Evolutionary conservation across 2,888 invertebrate genomes (phyloP).

Genomic region (Odontomyia ornata): DNA sequence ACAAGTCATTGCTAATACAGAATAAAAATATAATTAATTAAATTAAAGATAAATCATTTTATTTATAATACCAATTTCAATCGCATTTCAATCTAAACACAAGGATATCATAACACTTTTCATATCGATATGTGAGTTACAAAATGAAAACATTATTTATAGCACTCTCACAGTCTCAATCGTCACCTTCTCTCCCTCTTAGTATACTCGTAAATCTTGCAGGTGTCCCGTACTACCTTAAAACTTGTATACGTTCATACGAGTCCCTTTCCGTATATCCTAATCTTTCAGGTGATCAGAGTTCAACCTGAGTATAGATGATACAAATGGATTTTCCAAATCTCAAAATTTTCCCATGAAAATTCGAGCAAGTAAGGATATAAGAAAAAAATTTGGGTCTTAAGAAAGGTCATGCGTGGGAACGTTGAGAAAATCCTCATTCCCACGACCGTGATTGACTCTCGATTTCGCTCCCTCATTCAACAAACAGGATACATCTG

Average conservation of each 20-base stretch:
- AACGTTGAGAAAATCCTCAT: conserved; percentile 57
- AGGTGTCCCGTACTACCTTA: background rate
- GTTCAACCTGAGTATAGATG: background rate
- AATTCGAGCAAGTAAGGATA: background rate
- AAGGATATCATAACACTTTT: too few species aligned
- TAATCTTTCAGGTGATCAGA: conserved; percentile 27
- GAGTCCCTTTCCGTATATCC: background rate
- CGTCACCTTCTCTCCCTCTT: too few species aligned
- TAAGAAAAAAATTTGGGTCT: background rate
- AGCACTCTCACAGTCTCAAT: too few species aligned
- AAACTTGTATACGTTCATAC: background rate
- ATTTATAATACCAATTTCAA: too few species aligned
- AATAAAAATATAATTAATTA: too few species aligned
- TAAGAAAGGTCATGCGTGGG: conserved; percentile 55
- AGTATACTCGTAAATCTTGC: background rate
- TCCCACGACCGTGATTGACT: conserved; percentile 54
- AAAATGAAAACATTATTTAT: too few species aligned
- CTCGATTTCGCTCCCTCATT: conserved; percentile 13
- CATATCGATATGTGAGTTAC: too few species aligned
- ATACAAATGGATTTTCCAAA: background rate
- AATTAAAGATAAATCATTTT: too few species aligned
- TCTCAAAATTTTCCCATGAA: conserved; percentile 39
- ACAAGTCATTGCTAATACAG: too few species aligned
- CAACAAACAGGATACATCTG: conserved; percentile 3
- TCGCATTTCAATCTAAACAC: too few species aligned